Percentiles rank a stretch among this genome's conserved stretches.
Conservation (phyloP, 2,888 invertebrate genomes). For the Chymomyza procnemis region DNA sequence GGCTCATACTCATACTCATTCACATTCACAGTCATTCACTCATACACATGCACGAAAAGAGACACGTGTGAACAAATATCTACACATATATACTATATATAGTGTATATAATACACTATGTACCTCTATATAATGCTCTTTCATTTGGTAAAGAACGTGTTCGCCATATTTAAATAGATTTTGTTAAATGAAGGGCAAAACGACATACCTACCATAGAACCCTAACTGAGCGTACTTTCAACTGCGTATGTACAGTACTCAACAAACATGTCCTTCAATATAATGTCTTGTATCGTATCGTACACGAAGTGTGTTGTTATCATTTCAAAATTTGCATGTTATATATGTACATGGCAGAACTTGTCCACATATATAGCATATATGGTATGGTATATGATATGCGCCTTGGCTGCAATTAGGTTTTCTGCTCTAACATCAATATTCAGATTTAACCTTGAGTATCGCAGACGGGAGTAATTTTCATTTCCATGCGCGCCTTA, state of each 20-base stretch:
- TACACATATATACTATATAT: neutral
- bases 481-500: constrained; percentile 29
- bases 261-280: neutral
- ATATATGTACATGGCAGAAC: constrained; percentile 22
- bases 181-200: constrained; percentile 50
- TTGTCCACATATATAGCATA: constrained; percentile 7
- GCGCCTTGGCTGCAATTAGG: constrained; percentile 22
- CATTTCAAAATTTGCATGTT: constrained; percentile 59
- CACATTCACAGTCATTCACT: neutral
- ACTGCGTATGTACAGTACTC: constrained; percentile 22
- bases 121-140: neutral
- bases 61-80: neutral
- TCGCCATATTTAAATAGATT: constrained; percentile 59
- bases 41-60: neutral
- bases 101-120: neutral
- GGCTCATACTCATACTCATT: too few relatives aligned
- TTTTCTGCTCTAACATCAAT: constrained; percentile 33
- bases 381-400: constrained; percentile 3
- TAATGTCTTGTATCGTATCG: constrained; percentile 28
- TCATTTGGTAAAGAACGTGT: constrained; percentile 2
- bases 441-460: constrained; percentile 66
- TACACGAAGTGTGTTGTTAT: constrained; percentile 67
- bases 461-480: constrained; percentile 58
- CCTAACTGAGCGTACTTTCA: constrained; percentile 27
- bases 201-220: neutral